phyloP scores from a whole-genome alignment of 92 coral and sea anemone species.

The Siderastrea siderea region DNA sequence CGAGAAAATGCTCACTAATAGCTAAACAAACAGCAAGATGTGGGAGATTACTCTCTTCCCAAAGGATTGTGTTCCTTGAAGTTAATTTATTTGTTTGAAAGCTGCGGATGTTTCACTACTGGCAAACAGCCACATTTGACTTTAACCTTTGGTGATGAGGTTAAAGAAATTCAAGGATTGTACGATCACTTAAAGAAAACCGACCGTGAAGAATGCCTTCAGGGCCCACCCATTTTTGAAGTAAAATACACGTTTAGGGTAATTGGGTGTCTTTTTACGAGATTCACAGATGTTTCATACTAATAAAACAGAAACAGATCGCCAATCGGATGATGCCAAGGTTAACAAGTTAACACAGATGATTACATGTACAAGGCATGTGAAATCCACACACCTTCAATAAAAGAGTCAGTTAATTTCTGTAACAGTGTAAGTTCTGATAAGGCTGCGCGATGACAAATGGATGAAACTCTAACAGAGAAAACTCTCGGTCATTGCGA shows the following conservation, averaged over 20 bases:
- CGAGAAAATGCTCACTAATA: background rate
- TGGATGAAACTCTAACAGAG: background rate
- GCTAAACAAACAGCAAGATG: background rate
- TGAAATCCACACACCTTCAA: conserved; percentile 5
- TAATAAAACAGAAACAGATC: background rate
- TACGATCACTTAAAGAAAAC: too few relatives aligned
- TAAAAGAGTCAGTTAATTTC: background rate
- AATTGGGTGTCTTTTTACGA: background rate
- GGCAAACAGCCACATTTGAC: too few relatives aligned
- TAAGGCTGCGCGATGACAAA: conserved; percentile 13
- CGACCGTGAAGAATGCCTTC: background rate
- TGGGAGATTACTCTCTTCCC: too few relatives aligned
- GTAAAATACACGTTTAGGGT: background rate
- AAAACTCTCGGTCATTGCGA: background rate
- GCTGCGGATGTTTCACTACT: too few relatives aligned
- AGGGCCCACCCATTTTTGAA: background rate
- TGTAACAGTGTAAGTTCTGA: background rate
- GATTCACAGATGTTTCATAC: background rate
- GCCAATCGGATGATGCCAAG: background rate
- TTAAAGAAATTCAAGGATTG: too few relatives aligned
- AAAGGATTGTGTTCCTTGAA: too few relatives aligned
- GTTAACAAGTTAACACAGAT: background rate
- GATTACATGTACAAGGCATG: background rate
- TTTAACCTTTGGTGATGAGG: too few relatives aligned
- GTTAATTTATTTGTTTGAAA: too few relatives aligned